Conservation (phyloP, 2,888 invertebrate genomes). For the Drosophila rubida region DNA sequence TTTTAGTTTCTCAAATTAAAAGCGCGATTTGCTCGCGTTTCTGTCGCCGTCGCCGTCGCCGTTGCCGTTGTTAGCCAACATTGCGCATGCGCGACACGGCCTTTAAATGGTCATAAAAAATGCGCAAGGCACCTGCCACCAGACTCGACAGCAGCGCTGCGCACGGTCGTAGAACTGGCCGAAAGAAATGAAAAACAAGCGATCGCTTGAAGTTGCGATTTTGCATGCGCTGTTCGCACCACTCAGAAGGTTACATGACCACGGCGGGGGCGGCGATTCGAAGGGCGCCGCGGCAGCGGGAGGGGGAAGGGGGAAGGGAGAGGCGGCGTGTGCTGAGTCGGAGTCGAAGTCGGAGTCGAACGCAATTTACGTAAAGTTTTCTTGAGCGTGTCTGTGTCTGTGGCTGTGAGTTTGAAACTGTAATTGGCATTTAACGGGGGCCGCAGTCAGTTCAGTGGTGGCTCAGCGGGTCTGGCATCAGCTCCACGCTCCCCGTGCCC, state of each 20-base stretch:
- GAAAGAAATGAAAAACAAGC: conserved; percentile 13
- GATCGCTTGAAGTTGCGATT: conserved; percentile 41
- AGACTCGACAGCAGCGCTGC: conserved; percentile 17
- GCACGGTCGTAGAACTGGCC: conserved; percentile 60
- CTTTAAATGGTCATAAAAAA: conserved; percentile 66
- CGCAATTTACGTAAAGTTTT: conserved; percentile 49
- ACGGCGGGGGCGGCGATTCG: not conserved
- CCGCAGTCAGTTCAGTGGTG: not conserved
- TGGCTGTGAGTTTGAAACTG: conserved; percentile 24
- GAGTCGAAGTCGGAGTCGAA: conserved; percentile 28
- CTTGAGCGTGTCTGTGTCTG: not conserved
- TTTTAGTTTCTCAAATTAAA: conserved; percentile 64
- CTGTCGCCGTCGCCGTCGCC: too few species aligned
- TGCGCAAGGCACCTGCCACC: conserved; percentile 52
- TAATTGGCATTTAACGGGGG: conserved; percentile 47
- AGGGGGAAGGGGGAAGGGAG: not conserved
- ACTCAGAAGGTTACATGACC: conserved; percentile 63
- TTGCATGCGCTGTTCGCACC: conserved; percentile 64
- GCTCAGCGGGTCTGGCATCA: conserved; percentile 17
- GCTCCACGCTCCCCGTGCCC: conserved; percentile 36
- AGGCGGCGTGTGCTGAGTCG: not conserved
- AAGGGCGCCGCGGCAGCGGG: not conserved
- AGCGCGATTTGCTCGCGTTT: conserved; percentile 56
- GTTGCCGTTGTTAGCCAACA: conserved; percentile 35
- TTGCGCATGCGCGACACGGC: conserved; percentile 65